A percentile compares a stretch with the other conserved stretches of the same genome.
Evolutionary conservation across 2,797 vertebrate species (phyloP).

Genomic region (Mormyrops attenuatus): DNA sequence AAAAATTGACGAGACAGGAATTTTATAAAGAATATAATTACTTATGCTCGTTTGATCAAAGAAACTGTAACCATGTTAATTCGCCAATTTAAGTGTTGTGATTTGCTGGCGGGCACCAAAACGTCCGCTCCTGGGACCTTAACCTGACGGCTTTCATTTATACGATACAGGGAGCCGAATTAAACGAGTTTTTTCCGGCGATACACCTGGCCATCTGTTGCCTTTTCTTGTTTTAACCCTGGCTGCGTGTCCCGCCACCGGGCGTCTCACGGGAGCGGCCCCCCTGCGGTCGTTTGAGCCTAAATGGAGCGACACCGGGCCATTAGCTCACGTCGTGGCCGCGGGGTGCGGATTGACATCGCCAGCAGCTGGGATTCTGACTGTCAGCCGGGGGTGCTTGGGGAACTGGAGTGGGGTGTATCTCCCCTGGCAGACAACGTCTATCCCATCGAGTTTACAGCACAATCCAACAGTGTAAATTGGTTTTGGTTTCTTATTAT

Average conservation of each 20-base stretch:
- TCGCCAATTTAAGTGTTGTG: too few relatives aligned
- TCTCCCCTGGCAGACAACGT: background rate
- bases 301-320: conserved; percentile 58
- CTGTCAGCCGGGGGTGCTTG: conserved; percentile 37
- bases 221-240: background rate
- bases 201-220: conserved; percentile 56
- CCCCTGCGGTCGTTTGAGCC: background rate
- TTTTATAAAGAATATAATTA: background rate
- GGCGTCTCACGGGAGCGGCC: conserved; percentile 15
- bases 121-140: background rate
- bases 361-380: conserved; percentile 62
- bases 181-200: conserved; percentile 24
- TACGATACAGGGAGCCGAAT: background rate
- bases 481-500: background rate
- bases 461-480: background rate
- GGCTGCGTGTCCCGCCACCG: conserved; percentile 19
- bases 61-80: background rate
- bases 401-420: background rate
- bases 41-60: background rate
- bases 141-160: background rate
- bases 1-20: background rate
- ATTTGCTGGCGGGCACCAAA: conserved; percentile 13
- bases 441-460: background rate
- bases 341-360: conserved; percentile 66
- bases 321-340: conserved; percentile 60